Percentiles rank a stretch among this genome's conserved stretches.
Conservation (phyloP, 2,888 invertebrate genomes). For the Peribatodes rhomboidaria region DNA sequence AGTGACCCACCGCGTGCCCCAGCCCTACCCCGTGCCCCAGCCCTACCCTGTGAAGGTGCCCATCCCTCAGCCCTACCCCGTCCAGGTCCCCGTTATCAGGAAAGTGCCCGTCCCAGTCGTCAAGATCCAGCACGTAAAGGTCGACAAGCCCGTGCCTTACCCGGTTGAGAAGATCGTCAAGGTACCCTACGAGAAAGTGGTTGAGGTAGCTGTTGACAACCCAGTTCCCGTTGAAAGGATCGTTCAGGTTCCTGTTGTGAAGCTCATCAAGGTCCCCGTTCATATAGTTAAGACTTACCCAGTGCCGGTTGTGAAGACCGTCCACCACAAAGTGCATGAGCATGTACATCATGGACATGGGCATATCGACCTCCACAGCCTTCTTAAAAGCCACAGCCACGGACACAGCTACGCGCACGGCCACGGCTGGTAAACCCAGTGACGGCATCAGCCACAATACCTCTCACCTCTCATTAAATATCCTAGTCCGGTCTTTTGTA, state of each 20-base stretch:
- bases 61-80: conserved; percentile 87
- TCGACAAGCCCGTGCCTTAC: conserved; percentile 87
- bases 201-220: conserved; percentile 84
- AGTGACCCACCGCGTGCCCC: conserved; percentile 85
- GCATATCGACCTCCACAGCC: conserved; percentile 46
- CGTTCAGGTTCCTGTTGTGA: conserved; percentile 84
- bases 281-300: conserved; percentile 77
- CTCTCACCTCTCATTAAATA: conserved; percentile 55
- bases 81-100: conserved; percentile 83
- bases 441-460: conserved; percentile 37
- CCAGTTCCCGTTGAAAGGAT: conserved; percentile 84
- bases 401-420: conserved; percentile 4
- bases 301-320: conserved; percentile 77
- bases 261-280: conserved; percentile 79
- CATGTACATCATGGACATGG: conserved; percentile 57
- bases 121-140: conserved; percentile 83
- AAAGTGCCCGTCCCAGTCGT: conserved; percentile 86
- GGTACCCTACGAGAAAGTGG: conserved; percentile 85
- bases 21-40: conserved; percentile 84
- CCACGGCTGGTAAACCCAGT: conserved; percentile 54
- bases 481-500: conserved; percentile 76
- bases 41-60: conserved; percentile 84
- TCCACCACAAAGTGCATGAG: conserved; percentile 75
- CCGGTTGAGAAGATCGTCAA: conserved; percentile 87
- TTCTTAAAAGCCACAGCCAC: conserved; percentile 29